Evolutionary conservation across 2,113 vertebrate species (phyloP), one percentile per base, ranked within the genome.

Genomic region (Tetrax tetrax): DNA sequence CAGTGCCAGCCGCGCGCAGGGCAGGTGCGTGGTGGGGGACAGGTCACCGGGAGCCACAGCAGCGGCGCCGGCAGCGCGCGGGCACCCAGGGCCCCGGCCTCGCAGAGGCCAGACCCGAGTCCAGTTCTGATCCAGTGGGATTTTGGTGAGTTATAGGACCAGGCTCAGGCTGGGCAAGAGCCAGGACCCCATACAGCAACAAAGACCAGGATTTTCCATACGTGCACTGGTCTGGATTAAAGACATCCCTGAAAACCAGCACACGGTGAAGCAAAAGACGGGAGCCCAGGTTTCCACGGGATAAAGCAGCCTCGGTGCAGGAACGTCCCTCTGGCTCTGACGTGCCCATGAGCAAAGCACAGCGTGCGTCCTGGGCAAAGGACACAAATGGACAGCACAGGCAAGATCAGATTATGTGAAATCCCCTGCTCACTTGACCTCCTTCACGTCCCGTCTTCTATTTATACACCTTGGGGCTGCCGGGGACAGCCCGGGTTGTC

Each of bases 341-440:
- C 66, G 56, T 83, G 29, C 51, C 66, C 0, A 0, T 71, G 86
- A 28, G 74, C 1, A 2, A 87, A 85, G 90, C 37, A 72, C 70
- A 33, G 41, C 17, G 1, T 25, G 48, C 2, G 33, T 65, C 93
- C 94, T 74, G 83, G 71, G 78, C 87, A 65, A 83, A 94, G 87
- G 83, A 91, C 77, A 95, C 80, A 90, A 95, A 95, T 64, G 90
- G 95, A 37, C 88, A 94, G 87, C 91, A 84, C 77, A 69, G 69
- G 63, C 87, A 96, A 93, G 91, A 97, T 92, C 69, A 94, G 93
- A 93, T 95, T 95, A 96, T 94, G 83, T 89, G 64, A 96, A 96
- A 96, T 95, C 92, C 95, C 33, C 68, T 61, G 92, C 91, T 92
- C 88, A 81, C 91, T 94, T 97, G 95, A 96, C 95, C 95, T 97